Percentiles rank a stretch among this genome's conserved stretches.
Conservation (phyloP, 2,113 vertebrate genomes). For the Plecotus auritus region DNA sequence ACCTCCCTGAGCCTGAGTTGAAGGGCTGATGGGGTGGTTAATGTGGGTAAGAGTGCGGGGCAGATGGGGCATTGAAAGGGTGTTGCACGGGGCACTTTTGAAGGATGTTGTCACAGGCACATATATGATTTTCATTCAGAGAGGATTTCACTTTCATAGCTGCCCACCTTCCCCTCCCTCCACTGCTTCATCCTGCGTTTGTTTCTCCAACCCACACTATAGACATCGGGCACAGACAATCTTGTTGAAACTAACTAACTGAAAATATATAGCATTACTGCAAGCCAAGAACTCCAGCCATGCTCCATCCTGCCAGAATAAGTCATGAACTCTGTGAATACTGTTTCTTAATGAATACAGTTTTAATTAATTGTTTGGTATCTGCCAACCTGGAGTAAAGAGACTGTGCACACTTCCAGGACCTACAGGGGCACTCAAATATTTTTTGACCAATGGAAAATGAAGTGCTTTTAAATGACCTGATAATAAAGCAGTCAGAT, state of each 20-base stretch:
- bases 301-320: background rate
- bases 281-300: background rate
- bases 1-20: background rate
- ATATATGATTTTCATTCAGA: background rate
- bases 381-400: constrained; percentile 14
- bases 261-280: background rate
- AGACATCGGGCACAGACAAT: background rate
- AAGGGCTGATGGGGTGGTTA: background rate
- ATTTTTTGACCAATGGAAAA: constrained; percentile 23
- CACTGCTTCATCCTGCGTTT: background rate
- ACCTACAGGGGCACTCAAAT: background rate
- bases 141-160: background rate
- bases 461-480: background rate
- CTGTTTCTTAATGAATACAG: constrained; percentile 14
- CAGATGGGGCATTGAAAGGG: background rate
- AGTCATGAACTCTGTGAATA: background rate
- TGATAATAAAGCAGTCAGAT: background rate
- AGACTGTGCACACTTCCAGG: background rate
- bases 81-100: background rate
- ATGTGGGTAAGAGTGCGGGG: background rate
- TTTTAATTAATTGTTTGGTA: constrained; percentile 48
- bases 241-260: background rate
- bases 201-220: background rate
- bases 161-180: background rate
- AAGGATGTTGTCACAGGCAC: background rate